Conservation (phyloP, 1,140 invertebrate genomes). For the Diploscapter pachys region DNA sequence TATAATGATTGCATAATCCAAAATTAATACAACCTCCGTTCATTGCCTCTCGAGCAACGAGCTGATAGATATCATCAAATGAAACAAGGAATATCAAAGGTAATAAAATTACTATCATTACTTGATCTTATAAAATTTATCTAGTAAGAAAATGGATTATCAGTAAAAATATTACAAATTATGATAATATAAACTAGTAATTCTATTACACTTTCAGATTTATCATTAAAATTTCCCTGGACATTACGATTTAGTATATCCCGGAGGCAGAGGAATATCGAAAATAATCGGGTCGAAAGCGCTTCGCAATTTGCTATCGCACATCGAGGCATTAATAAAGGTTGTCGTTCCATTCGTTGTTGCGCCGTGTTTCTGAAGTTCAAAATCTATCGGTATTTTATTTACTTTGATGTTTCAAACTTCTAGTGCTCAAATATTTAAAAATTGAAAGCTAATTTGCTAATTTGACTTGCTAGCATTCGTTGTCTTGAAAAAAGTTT, state of each 20-base stretch:
- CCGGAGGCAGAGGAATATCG: conserved; percentile 71
- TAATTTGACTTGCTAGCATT: background rate
- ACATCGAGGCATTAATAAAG: conserved; percentile 79
- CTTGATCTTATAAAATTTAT: too few species aligned
- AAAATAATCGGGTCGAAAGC: conserved; percentile 77
- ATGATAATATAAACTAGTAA: background rate
- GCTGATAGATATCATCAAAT: too few species aligned
- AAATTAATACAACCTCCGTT: too few species aligned
- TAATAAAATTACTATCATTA: too few species aligned
- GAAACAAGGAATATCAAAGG: too few species aligned
- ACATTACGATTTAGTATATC: conserved; percentile 43
- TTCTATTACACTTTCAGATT: background rate
- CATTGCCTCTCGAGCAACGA: too few species aligned
- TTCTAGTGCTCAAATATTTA: too few species aligned
- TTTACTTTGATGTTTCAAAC: too few species aligned
- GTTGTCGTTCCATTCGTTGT: conserved; percentile 76
- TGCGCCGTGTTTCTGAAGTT: conserved; percentile 65
- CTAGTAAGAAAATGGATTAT: too few species aligned
- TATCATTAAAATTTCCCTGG: too few species aligned
- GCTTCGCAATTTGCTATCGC: conserved; percentile 75
- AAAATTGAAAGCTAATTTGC: background rate
- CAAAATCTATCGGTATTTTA: too few species aligned
- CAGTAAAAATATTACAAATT: background rate
- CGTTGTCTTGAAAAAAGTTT: background rate
- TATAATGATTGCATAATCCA: too few species aligned